These are phyloP conservation scores for Scaptodrosophila latifasciaeformis DNA, from an alignment of 2,888 invertebrate species.

Conservation along the genomic window DNA sequence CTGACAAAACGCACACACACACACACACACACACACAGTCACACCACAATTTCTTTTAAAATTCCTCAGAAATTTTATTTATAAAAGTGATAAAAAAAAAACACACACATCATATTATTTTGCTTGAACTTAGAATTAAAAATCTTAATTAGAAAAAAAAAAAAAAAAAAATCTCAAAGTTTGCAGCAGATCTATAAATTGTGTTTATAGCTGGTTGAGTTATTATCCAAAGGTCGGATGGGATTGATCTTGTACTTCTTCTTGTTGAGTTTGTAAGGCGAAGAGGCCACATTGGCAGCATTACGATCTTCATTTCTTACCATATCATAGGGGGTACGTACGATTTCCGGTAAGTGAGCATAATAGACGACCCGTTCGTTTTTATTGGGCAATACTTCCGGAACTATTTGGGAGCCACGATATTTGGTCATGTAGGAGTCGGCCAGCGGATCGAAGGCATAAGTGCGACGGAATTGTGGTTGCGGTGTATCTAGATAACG, in stretches of 20 bases:
- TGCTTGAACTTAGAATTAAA: not conserved
- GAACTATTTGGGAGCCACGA: constrained; percentile 32
- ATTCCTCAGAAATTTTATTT: not conserved
- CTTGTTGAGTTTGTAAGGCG: constrained; percentile 38
- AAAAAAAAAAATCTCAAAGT: too few relatives aligned
- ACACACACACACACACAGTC: too few relatives aligned
- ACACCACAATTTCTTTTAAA: not conserved
- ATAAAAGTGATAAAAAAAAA: not conserved
- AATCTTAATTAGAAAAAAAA: too few relatives aligned
- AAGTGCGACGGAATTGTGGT: constrained; percentile 41
- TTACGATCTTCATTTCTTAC: constrained; percentile 30
- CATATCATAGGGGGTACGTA: constrained; percentile 76
- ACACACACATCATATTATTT: not conserved
- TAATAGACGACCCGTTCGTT: constrained; percentile 81
- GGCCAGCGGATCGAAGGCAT: constrained; percentile 69
- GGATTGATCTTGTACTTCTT: constrained; percentile 41
- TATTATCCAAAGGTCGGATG: constrained; percentile 26
- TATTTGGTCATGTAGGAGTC: constrained; percentile 48
- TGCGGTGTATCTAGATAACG: constrained; percentile 72
- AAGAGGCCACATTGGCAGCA: constrained; percentile 71
- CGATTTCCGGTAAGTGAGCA: constrained; percentile 82
- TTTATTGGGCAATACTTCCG: constrained; percentile 54
- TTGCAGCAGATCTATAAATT: not conserved
- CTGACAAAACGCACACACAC: too few relatives aligned
- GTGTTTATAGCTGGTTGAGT: constrained; percentile 40